These are phyloP conservation scores for Turritopsis rubra DNA, from an alignment of 30 jellyfish, hydroid and myxozoan genomes.

Conservation along the genomic window DNA sequence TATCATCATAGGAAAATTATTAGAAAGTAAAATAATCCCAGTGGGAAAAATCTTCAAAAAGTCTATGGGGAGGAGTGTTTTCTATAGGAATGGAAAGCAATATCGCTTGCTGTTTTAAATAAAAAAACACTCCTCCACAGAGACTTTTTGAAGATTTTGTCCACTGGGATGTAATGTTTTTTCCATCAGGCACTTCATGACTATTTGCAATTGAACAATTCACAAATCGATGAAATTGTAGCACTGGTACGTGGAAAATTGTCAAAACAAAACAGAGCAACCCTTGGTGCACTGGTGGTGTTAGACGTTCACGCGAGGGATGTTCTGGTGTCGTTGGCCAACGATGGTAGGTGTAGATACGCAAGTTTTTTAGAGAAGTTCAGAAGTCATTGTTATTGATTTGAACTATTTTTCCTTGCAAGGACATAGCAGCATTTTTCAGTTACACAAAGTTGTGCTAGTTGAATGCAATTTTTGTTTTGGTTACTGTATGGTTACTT, in stretches of 20 bases:
- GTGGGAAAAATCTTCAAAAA: too few species aligned
- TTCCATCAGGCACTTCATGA: slow-evolving; percentile 56
- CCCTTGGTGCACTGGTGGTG: slow-evolving; percentile 98
- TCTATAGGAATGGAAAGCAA: too few species aligned
- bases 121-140: too few species aligned
- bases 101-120: too few species aligned
- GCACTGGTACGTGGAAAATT: slow-evolving; percentile 93
- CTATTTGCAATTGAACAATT: slow-evolving; percentile 57
- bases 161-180: background rate
- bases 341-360: slow-evolving; percentile 49
- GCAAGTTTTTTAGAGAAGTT: too few species aligned
- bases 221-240: slow-evolving; percentile 90
- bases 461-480: too few species aligned
- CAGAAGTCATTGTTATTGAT: background rate
- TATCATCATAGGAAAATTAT: too few species aligned
- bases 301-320: slow-evolving; percentile 97
- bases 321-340: slow-evolving; percentile 66
- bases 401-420: background rate
- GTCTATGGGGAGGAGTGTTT: too few species aligned
- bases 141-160: background rate
- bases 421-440: too few species aligned
- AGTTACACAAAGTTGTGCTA: too few species aligned
- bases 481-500: too few species aligned
- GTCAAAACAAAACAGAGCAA: slow-evolving; percentile 94
- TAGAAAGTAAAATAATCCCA: too few species aligned